Evolutionary conservation across 2,113 vertebrate genomes (phyloP).

Genomic region (Columbina picui): DNA sequence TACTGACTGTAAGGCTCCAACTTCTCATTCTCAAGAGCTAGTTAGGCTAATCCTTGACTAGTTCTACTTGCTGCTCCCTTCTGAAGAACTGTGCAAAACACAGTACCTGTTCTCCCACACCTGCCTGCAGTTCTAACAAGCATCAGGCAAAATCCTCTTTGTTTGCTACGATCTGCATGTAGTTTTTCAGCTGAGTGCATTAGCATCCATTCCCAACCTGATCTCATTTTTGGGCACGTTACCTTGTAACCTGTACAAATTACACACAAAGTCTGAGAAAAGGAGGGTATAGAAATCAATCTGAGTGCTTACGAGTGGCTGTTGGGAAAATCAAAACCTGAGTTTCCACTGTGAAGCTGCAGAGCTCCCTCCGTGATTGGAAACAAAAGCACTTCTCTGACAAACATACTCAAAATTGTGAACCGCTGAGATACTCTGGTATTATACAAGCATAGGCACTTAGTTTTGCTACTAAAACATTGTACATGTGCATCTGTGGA

Average conservation of each 20-base stretch:
- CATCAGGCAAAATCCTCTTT: not conserved
- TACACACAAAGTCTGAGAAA: not conserved
- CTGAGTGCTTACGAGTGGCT: rapidly evolving
- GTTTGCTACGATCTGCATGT: not conserved
- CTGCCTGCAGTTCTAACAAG: not conserved
- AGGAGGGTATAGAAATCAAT: not conserved
- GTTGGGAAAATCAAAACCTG: not conserved
- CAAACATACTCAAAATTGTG: not conserved
- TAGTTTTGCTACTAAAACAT: not conserved
- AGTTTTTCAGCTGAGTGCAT: not conserved
- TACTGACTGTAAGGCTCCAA: not conserved
- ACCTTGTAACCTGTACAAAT: not conserved
- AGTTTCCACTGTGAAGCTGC: not conserved
- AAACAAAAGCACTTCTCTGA: not conserved
- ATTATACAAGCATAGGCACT: not conserved
- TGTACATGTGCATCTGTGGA: not conserved
- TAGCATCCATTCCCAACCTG: not conserved
- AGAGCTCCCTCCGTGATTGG: not conserved
- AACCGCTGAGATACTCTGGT: not conserved
- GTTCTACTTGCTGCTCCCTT: not conserved
- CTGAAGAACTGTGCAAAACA: not conserved
- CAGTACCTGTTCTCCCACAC: not conserved
- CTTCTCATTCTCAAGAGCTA: not conserved
- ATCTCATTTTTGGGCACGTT: not conserved
- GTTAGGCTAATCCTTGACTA: not conserved